Evolutionary conservation across 2,888 invertebrate species (phyloP).

Genomic region (Synanthedon myopaeformis): DNA sequence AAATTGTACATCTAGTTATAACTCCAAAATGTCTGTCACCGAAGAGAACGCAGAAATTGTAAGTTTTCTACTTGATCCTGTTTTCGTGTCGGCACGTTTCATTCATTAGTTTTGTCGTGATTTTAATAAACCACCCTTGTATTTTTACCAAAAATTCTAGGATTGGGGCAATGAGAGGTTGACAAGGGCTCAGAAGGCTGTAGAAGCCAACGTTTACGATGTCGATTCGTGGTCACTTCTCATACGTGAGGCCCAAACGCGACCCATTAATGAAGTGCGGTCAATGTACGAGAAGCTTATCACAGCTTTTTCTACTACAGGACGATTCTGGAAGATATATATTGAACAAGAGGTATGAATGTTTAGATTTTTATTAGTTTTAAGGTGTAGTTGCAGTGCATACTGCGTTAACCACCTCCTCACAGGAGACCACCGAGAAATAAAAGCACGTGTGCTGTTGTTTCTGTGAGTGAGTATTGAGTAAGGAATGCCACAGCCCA

Average conservation of each 20-base stretch:
- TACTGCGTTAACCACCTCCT: no score
- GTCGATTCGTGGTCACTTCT: constrained; percentile 98
- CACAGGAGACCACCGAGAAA: not conserved
- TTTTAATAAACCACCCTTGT: not conserved
- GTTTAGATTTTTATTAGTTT: not conserved
- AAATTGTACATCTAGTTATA: not conserved
- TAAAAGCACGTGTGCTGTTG: not conserved
- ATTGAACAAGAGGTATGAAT: constrained; percentile 91
- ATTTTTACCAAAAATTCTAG: constrained; percentile 43
- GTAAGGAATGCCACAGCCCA: no score
- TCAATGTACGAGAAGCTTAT: constrained; percentile 95
- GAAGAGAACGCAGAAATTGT: constrained; percentile 45
- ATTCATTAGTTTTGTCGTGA: not conserved
- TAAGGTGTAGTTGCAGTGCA: not conserved
- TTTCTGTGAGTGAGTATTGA: no score
- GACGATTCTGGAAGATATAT: constrained; percentile 98
- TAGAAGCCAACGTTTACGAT: constrained; percentile 92
- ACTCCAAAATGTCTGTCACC: constrained; percentile 5
- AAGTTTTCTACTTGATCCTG: constrained; percentile 14
- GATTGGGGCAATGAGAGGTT: constrained; percentile 92
- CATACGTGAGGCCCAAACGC: constrained; percentile 90
- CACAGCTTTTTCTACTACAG: constrained; percentile 93
- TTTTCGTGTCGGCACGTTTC: not conserved
- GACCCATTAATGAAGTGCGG: constrained; percentile 90
- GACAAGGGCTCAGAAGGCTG: constrained; percentile 83